Base-by-base conservation (phyloP, 2,113 vertebrate genomes). In the Pygathrix nemaeus region DNA sequence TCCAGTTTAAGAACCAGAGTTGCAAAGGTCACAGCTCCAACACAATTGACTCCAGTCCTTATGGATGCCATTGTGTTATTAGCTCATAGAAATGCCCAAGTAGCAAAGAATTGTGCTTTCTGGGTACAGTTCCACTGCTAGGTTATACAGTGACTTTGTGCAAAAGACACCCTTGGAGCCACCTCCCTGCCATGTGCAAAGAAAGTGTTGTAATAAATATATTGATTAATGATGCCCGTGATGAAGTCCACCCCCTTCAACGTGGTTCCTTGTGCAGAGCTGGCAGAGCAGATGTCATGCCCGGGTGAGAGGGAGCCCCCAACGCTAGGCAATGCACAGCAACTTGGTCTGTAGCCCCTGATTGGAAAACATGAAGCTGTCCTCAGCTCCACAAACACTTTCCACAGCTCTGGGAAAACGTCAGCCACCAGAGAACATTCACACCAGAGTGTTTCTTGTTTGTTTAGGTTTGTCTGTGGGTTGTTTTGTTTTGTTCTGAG, bases 261-360 rank as follows among this genome's bases (percentile, higher is more conserved):
- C 9, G 12, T 48, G 27, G 4, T 21, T 81, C 50, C 70, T 25
- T 18, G 21, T 5, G 23, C 55, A 45, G 23, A 48, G 32, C 73
- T 32, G 12, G 6, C 18, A 35, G n/a, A 45, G 50, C 52, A 18
- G 1, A 17, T 6, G 0, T 23, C 35, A 25, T 12, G 17, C 2
- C 17, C 27, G 8, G 55, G 40, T 23, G 30, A 8, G 6, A 13
- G 32, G 55, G 14, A 61, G 57, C 52, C 17, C 32, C 30, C 50
- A 17, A 13, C 4, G 4, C 14, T 7, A 9, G n/a, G 61, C 12
- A 25, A 12, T n/a, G 16, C 2, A 2, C 43, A 64, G 27, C 48
- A 52, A 18, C 30, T 45, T 43, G 3, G 61, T 40, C 13, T 38
- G 3, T 6, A 90, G 75, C 66, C 81, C 43, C 68, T 11, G 38